Evolutionary conservation across 2,113 vertebrate genomes (phyloP), one percentile per base, ranked within the genome.

Genomic region (Cricetomys ansorgei): DNA sequence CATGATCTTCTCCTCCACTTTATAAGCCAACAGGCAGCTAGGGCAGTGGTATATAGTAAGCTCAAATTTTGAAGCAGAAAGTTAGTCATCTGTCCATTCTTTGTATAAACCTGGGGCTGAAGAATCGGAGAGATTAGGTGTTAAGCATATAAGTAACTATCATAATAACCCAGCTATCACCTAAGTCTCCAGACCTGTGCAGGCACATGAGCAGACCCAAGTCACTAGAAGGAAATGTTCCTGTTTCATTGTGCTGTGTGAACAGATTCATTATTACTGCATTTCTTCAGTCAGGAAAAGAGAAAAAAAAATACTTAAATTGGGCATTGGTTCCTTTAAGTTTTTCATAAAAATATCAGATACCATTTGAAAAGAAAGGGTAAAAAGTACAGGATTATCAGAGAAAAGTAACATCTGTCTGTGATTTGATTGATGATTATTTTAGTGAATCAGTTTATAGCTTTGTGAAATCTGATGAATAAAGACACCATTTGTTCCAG

Each of bases 391-490:
- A 5, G 0, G 2, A 79, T 6, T n/a, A 57, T 59, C 21, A 94
- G 62, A 80, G 57, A 94, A 77, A 0, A 69, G 73, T 23, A 94
- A 92, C 17, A 34, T 37, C 8, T 92, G n/a, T 48, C 70, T 11
- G 62, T 34, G 40, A 86, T 3, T 43, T 45, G 43, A 76, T 55
- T 19, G 55, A 86, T 85, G 75, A 92, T 88, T 91, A 3, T 83
- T 96, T 70, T 40, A 92, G 11, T 89, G 43, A 90, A 75, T 73
- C 64, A 64, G 87, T 70, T 25, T 89, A 76, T 40, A 92, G 45
- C 16, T 96, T 96, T 73, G 77, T 72, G 17, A 93, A 95, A 57
- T 62, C 13, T 86, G 92, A 90, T 81, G 48, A 93, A 94, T 91
- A 72, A 92, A 93, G 93, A 53, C 10, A 77, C 13, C 40, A 91